Evolutionary conservation across 2,888 invertebrate genomes (phyloP), one percentile per base, ranked within the genome.

Genomic region (Ophioninae sp.): DNA sequence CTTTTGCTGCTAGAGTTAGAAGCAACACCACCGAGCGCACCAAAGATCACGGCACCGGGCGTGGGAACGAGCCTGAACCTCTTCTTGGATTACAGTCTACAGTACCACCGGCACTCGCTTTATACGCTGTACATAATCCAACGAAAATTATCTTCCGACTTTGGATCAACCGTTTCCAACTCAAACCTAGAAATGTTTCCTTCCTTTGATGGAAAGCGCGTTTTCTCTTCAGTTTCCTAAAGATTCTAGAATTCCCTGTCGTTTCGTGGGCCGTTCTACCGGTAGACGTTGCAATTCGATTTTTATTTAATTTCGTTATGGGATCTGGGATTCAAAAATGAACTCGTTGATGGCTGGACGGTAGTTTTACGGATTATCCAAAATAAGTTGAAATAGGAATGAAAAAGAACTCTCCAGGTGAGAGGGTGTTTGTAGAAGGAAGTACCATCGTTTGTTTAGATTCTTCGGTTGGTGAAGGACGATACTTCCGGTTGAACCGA

Each of bases 41-140:
- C 73, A 92, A 91, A 92, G 92, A 92, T 91, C 92, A 92, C 91
- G 90, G 89, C 90, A 85, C 86, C 91, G 92, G 91, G 88, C 91
- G 91, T 91, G 91, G 91, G 92, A 92, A 92, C 90, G 89, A 90
- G 88, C 88, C 87, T 81, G 76, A 76, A 76, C 76, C 81, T 79
- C 76, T 80, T 81, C 73, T 79, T 64, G 79, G 81, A 84, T 84
- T 82, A 84, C 76, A 57, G 23, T 59, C 30, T 20, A 65, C 78
- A 37, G 59, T 70, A 68, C 56, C 30, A 30, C 30, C 30, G 13
- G 21, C 37, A 20, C 8, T 62, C 44, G 77, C 70, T 64, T 64
- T 62, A 64, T 65, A 65, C 30, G 61, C 41, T 44, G 44, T 50
- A 50, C 50, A 74, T 64, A 64, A 41, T 44, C 59, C 73, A 30